Evolutionary conservation across 2,888 invertebrate genomes (phyloP).

Genomic region (Chrysopilus asiliformis): DNA sequence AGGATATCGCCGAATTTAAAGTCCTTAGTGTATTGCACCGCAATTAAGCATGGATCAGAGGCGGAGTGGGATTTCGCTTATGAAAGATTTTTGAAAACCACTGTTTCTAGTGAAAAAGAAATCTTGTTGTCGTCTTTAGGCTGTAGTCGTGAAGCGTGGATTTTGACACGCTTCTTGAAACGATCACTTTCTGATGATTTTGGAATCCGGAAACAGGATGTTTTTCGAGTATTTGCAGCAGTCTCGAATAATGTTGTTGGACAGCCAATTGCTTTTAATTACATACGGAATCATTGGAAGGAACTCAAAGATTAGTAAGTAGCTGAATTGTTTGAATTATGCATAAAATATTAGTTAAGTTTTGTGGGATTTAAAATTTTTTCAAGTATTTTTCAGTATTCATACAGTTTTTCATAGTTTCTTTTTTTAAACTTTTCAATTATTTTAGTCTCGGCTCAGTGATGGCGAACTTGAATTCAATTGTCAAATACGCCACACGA

Average conservation of each 20-base stretch:
- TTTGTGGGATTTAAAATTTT: too few species aligned
- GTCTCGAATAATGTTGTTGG: conserved; percentile 66
- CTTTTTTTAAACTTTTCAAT: not conserved
- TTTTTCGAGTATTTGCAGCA: conserved; percentile 58
- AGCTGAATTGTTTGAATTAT: conserved; percentile 3
- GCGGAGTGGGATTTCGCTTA: conserved; percentile 84
- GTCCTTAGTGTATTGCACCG: conserved; percentile 74
- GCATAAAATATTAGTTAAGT: conserved; percentile 1
- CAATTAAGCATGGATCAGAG: conserved; percentile 67
- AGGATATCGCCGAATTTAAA: conserved; percentile 77
- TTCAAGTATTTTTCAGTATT: not conserved
- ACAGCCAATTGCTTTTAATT: conserved; percentile 68
- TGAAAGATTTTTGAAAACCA: conserved; percentile 58
- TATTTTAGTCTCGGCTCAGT: conserved; percentile 55
- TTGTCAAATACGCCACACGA: conserved; percentile 58
- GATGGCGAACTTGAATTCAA: conserved; percentile 51
- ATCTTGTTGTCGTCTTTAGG: conserved; percentile 63
- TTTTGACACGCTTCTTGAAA: conserved; percentile 55
- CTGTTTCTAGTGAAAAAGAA: conserved; percentile 70
- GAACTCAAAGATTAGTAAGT: conserved; percentile 59
- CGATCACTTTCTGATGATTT: conserved; percentile 57
- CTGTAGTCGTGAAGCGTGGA: conserved; percentile 71
- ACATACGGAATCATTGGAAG: conserved; percentile 62
- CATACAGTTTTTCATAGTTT: not conserved
- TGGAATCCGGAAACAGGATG: conserved; percentile 73